These are phyloP conservation scores for Zosterops pallidus DNA, from an alignment of 2,113 vertebrate genomes.

Conservation along the genomic window DNA sequence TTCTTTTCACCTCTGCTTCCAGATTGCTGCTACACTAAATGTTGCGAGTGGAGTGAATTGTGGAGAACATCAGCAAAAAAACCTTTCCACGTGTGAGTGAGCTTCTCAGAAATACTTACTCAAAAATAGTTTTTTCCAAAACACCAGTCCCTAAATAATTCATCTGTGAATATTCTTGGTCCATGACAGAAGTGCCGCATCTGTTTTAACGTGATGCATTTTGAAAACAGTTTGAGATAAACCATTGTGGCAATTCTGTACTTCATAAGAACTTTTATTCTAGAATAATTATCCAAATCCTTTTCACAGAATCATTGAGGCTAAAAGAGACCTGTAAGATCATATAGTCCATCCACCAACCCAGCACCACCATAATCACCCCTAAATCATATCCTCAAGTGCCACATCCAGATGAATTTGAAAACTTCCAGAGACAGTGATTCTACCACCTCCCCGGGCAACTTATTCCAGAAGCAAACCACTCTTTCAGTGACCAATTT, in stretches of 20 bases:
- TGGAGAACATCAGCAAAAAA: neutral
- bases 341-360: neutral
- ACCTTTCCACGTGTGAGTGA: neutral
- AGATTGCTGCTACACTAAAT: neutral
- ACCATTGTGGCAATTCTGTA: neutral
- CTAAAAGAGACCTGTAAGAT: neutral
- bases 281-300: neutral
- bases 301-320: neutral
- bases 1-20: conserved; percentile 34
- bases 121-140: neutral
- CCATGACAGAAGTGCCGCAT: neutral
- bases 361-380: neutral
- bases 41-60: neutral
- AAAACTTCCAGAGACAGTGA: neutral
- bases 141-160: conserved; percentile 8
- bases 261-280: neutral
- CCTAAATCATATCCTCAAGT: neutral
- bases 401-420: neutral
- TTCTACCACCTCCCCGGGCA: neutral
- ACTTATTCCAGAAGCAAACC: neutral
- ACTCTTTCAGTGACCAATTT: neutral
- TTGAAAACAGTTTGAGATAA: neutral
- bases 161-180: neutral
- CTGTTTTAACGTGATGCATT: neutral
- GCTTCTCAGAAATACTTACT: neutral